Evolutionary conservation across 2,797 vertebrate species (phyloP), one percentile per base, ranked within the genome.

Genomic region (Syngnathus acus): DNA sequence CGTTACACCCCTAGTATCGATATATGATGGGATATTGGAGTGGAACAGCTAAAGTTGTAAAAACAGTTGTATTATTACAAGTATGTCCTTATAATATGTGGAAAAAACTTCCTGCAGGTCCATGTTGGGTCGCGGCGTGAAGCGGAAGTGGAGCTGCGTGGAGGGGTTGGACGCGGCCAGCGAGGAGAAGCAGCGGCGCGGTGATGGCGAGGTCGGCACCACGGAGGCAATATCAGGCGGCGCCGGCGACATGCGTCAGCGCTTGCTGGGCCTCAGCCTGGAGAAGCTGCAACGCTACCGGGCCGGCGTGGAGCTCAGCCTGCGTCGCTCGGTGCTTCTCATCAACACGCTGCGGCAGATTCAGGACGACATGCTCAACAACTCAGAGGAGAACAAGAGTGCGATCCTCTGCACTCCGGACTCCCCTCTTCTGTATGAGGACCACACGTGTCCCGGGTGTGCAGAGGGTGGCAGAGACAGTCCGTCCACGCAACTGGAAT

Each of bases 61-160:
- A 50, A 50, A 50, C 17, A 19, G 2, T 43, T 43, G 42, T 43
- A 11, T 9, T 43, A 43, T 10, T 9, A 43, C 42, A 43, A 43
- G 42, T 9, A 9, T 43, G 42, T 10, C 0, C 6, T 7, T 42
- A 9, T 42, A 7, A 42, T 42, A 42, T 7, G 40, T 42, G 40
- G 40, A 4, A 13, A 47, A 19, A 50, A 3, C 0, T 57, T 57
- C 6, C 13, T 9, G 75, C 80, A 94, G 94, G 90, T 87, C 87
- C 83, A 94, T 94, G 93, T 92, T 93, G 92, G 92, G 93, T 83
- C 93, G 92, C 17, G 93, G 94, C 54, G 91, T 94, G 72, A 95
- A 94, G 71, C 90, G 93, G 82, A 95, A 94, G 88, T 83, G 92
- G 82, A 92, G 89, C 84, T 91, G 88, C 80, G 75, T 89, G 88